A percentile compares a stretch with the other conserved stretches of the same genome.
These are phyloP conservation scores for Sinohyriopsis cumingii DNA, from an alignment of 2,888 invertebrate species.

Conservation along the genomic window DNA sequence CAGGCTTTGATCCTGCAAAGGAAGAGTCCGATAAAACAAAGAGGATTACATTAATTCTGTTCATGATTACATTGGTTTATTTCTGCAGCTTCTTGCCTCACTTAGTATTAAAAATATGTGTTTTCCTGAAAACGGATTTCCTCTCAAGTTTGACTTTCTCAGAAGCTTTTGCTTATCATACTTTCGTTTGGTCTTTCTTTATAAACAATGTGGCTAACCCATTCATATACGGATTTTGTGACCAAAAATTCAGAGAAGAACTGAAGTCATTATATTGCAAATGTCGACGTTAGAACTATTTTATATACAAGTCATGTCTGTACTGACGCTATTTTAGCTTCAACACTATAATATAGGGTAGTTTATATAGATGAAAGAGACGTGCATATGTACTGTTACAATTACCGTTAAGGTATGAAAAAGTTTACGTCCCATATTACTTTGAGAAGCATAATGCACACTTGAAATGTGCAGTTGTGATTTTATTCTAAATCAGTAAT, in stretches of 20 bases:
- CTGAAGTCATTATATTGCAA: constrained; percentile 22
- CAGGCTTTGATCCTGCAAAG: not conserved
- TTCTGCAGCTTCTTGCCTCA: constrained; percentile 55
- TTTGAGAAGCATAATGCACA: no score
- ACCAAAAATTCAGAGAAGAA: constrained; percentile 48
- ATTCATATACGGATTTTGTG: constrained; percentile 57
- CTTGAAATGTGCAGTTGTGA: no score
- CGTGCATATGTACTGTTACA: no score
- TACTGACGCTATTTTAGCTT: no score
- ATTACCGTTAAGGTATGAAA: no score
- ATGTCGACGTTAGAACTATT: not conserved
- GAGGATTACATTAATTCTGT: constrained; percentile 48
- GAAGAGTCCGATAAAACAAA: constrained; percentile 9
- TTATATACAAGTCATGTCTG: no score
- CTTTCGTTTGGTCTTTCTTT: constrained; percentile 54
- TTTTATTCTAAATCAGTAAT: no score
- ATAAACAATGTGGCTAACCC: constrained; percentile 55
- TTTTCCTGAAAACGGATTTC: constrained; percentile 39
- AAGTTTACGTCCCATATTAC: no score
- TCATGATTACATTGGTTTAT: constrained; percentile 50
- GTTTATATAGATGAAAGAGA: no score
- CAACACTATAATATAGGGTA: no score
- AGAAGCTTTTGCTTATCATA: constrained; percentile 41
- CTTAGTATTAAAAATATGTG: constrained; percentile 39
- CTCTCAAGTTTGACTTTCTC: constrained; percentile 28